Conservation (phyloP, 2,797 vertebrate genomes). For the Hirundo rustica region DNA sequence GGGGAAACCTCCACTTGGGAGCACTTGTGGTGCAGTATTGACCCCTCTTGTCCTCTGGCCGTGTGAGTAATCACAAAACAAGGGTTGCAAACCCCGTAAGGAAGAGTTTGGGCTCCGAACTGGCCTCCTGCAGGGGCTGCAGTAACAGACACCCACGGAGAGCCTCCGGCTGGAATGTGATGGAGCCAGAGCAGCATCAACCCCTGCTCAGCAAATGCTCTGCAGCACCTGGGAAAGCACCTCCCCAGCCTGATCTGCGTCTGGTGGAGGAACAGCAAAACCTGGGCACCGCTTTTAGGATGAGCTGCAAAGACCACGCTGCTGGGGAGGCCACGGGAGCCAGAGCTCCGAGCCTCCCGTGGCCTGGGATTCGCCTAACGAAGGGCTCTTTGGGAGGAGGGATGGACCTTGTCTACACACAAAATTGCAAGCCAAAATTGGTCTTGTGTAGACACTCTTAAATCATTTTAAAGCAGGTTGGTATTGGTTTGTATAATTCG, state of each 20-base stretch:
- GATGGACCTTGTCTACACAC: constrained; percentile 48
- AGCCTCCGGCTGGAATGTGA: accelerated
- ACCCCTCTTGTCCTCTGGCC: neutral
- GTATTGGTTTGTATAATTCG: constrained; percentile 66
- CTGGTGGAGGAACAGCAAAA: neutral
- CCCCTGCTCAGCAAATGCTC: neutral
- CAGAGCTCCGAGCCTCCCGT: neutral
- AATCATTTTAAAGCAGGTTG: constrained; percentile 71
- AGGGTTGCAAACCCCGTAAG: neutral
- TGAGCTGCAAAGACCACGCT: accelerated
- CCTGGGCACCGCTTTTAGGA: neutral
- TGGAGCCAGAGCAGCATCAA: neutral
- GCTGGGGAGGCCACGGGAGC: neutral
- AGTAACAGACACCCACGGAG: accelerated
- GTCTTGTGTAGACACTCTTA: constrained; percentile 62
- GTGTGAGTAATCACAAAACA: accelerated
- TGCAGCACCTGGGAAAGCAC: neutral
- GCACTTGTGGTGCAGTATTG: neutral
- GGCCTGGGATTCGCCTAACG: neutral
- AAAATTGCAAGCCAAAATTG: constrained; percentile 61
- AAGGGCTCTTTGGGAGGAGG: constrained; percentile 39
- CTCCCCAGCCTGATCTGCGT: neutral
- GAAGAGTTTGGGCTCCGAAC: neutral
- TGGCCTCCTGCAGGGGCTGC: accelerated
- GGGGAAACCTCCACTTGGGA: neutral